Base-by-base conservation (phyloP, 2,113 vertebrate genomes). In the Pseudolaguvia tuberculata region DNA sequence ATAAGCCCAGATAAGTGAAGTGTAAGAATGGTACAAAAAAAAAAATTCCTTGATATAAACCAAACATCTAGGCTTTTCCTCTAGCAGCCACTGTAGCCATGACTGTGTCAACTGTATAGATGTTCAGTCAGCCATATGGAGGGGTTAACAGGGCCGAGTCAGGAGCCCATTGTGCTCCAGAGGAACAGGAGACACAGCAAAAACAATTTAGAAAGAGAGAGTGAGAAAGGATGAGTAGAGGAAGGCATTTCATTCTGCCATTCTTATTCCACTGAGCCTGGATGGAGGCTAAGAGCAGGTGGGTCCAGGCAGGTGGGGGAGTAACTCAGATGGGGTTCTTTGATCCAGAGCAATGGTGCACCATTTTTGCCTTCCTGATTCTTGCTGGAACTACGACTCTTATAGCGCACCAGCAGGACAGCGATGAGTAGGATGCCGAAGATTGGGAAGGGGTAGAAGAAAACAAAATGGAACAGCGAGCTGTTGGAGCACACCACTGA, bases 371-470 rank as follows among this genome's bases (percentile, higher is more conserved):
- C 96, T 1, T 99, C 97, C 0, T 95, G 95, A 83, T 93, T 96
- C 87, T 96, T 97, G 91, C 89, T 92, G 86, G 92, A 91, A 87
- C 87, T 91, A 52, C 96, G 93, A 82, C 93, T 92, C 90, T 93
- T 95, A 91, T 94, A 98, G 80, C 96, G 94, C 73, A 98, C 93
- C n/a, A 96, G 87, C 62, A 98, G 91, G 85, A 99, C 89, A 45
- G 95, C 92, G 83, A 98, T 95, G 89, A 98, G 91, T 65, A 99
- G 93, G 88, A 97, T 93, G 80, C 92, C 95, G 0, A 98, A 98
- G 85, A 99, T 95, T 81, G 97, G 97, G 87, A 98, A 99, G 0
- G 97, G 97, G 88, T 99, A 99, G 82, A 99, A 99, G 90, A 99
- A 98, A 80, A 99, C 89, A 0, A 99, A 96, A 90, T 98, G 98